A percentile compares a stretch with the other conserved stretches of the same genome.
Conservation (phyloP, 2,888 invertebrate genomes). For the Epinotia ramella region DNA sequence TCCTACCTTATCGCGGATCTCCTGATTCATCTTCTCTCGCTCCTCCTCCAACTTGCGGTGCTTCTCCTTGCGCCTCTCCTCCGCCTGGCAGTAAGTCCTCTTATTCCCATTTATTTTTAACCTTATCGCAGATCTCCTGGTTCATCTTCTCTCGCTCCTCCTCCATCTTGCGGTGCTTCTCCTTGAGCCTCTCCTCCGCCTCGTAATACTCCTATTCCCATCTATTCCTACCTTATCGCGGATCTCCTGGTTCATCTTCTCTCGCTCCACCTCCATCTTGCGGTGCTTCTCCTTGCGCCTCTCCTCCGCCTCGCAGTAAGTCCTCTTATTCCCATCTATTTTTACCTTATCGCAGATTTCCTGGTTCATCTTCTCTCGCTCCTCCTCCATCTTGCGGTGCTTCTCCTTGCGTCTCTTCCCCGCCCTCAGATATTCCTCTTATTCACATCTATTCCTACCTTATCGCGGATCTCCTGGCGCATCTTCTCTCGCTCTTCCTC, state of each 20-base stretch:
- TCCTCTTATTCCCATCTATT: slow-evolving; percentile 9
- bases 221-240: slow-evolving; percentile 95
- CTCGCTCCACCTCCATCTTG: slow-evolving; percentile 94
- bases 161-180: slow-evolving; percentile 99
- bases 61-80: no score
- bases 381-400: slow-evolving; percentile 99
- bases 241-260: slow-evolving; percentile 99
- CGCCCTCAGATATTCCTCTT: neutral
- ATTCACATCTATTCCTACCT: slow-evolving; percentile 87
- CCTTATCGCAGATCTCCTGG: no score
- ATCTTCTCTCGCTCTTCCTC: slow-evolving; percentile 99
- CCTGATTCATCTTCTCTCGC: no score
- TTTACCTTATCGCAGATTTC: slow-evolving; percentile 99
- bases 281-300: neutral
- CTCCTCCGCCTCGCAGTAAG: no score
- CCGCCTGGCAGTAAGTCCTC: no score
- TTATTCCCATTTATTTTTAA: no score
- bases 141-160: slow-evolving; percentile 99
- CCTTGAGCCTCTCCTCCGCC: no score
- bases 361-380: slow-evolving; percentile 99
- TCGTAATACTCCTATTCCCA: slow-evolving; percentile 86
- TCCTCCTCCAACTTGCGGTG: no score
- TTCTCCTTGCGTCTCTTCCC: slow-evolving; percentile 98
- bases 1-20: no score
- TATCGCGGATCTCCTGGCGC: slow-evolving; percentile 99